phyloP scores from a whole-genome alignment of 2,113 vertebrate species.

The Notothenia coriiceps region DNA sequence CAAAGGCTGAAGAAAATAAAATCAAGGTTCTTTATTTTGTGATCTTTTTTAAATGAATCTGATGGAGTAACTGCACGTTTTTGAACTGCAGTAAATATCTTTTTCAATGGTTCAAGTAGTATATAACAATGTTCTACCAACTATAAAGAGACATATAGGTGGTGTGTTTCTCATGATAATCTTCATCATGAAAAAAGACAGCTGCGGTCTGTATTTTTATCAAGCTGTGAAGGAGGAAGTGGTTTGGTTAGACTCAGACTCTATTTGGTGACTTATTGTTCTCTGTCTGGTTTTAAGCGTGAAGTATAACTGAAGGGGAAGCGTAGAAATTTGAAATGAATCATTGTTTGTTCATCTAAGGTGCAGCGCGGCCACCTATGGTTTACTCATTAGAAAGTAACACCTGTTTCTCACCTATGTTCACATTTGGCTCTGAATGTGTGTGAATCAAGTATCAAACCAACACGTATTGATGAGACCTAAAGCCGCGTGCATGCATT shows the following conservation, averaged over 20 bases:
- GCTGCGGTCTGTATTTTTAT: conserved; percentile 16
- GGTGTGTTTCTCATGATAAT: too few species aligned
- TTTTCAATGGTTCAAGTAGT: not conserved
- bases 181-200: too few species aligned
- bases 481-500: not conserved
- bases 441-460: conserved; percentile 4
- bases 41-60: not conserved
- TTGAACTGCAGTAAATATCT: not conserved
- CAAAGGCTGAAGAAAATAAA: too few species aligned
- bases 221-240: conserved; percentile 18
- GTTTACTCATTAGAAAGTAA: not conserved
- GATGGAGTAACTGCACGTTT: not conserved
- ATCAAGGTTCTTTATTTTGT: too few species aligned
- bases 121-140: too few species aligned
- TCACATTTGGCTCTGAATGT: not conserved
- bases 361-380: conserved; percentile 1
- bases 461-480: not conserved
- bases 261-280: conserved; percentile 34
- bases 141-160: too few species aligned
- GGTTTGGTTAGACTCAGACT: conserved; percentile 23
- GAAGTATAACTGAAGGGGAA: not conserved
- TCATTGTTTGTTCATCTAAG: conserved; percentile 18
- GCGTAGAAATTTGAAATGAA: conserved; percentile 10
- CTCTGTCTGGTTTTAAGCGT: conserved; percentile 27
- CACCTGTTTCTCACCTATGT: conserved; percentile 11